These are phyloP conservation scores for Shargacucullia verbasci DNA, from an alignment of 2,888 invertebrate genomes.

Conservation along the genomic window DNA sequence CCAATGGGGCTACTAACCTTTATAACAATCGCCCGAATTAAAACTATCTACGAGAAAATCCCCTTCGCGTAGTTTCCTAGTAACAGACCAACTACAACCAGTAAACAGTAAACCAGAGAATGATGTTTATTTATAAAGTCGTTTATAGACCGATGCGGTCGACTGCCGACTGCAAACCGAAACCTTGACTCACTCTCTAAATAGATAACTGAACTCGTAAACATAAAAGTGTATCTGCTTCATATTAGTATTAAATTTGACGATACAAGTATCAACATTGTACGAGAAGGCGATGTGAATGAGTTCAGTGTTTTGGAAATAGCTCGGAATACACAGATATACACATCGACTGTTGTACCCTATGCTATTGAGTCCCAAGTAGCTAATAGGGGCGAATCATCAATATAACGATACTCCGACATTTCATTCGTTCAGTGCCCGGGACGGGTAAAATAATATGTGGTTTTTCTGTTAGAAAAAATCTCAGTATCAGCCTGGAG, in stretches of 20 bases:
- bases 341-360: too few relatives aligned
- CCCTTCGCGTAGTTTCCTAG: constrained; percentile 33
- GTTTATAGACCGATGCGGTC: constrained; percentile 52
- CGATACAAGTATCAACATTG: constrained; percentile 22
- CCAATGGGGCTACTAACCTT: too few relatives aligned
- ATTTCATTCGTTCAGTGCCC: too few relatives aligned
- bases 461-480: too few relatives aligned
- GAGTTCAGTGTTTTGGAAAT: neutral
- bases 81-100: constrained; percentile 18
- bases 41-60: constrained; percentile 2
- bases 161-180: constrained; percentile 48
- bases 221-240: constrained; percentile 47
- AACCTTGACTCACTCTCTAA: constrained; percentile 77
- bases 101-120: constrained; percentile 29
- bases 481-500: too few relatives aligned
- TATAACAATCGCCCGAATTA: too few relatives aligned
- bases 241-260: constrained; percentile 50
- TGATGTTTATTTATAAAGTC: constrained; percentile 61
- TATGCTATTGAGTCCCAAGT: too few relatives aligned
- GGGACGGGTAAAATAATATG: too few relatives aligned
- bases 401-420: too few relatives aligned
- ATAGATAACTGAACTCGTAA: constrained; percentile 70
- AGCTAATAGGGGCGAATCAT: too few relatives aligned
- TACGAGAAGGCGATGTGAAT: neutral
- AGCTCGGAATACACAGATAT: too few relatives aligned